A percentile compares a stretch with the other conserved stretches of the same genome.
These are phyloP conservation scores for Rhinolophus ferrumequinum DNA, from an alignment of 2,113 vertebrate species.

Conservation along the genomic window DNA sequence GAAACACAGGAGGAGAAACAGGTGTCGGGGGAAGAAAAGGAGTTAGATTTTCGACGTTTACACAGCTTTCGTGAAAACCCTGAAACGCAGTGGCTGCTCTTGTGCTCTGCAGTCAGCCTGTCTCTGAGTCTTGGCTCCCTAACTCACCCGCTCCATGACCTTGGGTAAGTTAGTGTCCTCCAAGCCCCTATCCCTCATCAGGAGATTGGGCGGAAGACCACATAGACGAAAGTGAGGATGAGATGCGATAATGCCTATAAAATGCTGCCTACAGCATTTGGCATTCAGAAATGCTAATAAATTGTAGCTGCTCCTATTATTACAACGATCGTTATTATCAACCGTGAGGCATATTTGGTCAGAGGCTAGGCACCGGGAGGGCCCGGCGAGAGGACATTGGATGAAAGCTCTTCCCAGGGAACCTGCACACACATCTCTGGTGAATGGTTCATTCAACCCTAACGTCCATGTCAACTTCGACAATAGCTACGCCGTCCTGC, in stretches of 20 bases:
- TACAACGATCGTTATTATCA: accelerated
- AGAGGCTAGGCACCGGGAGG: neutral
- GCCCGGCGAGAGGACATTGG: neutral
- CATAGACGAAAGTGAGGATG: neutral
- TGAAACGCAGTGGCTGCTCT: accelerated
- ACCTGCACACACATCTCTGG: neutral
- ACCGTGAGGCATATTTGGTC: neutral
- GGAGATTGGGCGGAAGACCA: neutral
- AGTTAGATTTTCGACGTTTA: neutral
- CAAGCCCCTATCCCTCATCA: neutral
- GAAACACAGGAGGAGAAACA: neutral
- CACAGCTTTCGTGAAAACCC: neutral
- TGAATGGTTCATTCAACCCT: neutral
- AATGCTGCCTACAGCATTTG: accelerated
- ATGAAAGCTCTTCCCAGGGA: neutral
- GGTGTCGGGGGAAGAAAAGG: neutral
- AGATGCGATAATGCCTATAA: accelerated
- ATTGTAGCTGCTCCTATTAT: neutral
- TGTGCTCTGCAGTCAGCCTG: too few species aligned
- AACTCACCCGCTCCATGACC: neutral
- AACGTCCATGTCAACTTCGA: neutral
- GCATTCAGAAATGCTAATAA: neutral
- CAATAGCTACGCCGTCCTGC: neutral
- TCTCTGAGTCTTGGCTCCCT: neutral
- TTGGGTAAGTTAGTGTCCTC: neutral